These are phyloP conservation scores for Sebastes kiyomatsui DNA, from an alignment of 2,797 vertebrate genomes.

Conservation along the genomic window DNA sequence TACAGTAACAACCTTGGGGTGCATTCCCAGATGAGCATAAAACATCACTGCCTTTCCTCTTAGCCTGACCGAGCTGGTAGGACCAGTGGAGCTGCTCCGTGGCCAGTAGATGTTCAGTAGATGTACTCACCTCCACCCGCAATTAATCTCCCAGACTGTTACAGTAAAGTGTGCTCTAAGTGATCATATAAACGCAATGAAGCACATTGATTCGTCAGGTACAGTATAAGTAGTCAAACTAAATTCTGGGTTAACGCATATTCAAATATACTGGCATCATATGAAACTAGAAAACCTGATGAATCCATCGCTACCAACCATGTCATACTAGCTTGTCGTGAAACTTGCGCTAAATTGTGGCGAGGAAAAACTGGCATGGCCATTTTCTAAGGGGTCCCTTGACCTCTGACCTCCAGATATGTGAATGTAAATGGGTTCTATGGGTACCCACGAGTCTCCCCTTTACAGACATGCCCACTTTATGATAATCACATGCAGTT, in stretches of 20 bases:
- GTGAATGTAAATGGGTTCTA: rapidly evolving
- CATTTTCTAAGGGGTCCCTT: too few species aligned
- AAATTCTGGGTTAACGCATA: neutral
- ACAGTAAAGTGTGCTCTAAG: neutral
- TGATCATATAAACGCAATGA: neutral
- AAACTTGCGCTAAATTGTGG: too few species aligned
- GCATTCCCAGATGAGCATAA: constrained; percentile 29
- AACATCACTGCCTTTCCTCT: constrained; percentile 18
- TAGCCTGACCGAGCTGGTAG: constrained; percentile 3
- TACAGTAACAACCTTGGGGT: constrained; percentile 33
- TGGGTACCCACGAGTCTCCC: too few species aligned
- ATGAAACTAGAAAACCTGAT: too few species aligned
- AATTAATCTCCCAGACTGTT: neutral
- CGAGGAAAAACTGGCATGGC: too few species aligned
- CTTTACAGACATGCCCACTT: too few species aligned
- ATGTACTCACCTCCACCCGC: neutral
- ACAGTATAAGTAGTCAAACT: neutral
- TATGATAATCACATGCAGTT: too few species aligned
- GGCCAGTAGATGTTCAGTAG: neutral
- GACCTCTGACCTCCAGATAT: too few species aligned
- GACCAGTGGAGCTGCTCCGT: constrained; percentile 13
- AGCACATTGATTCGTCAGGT: neutral
- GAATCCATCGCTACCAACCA: too few species aligned
- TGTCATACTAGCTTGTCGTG: too few species aligned
- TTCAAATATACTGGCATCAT: too few species aligned